phyloP scores from a whole-genome alignment of 1,140 invertebrate species.

The Andricus grossulariae region DNA sequence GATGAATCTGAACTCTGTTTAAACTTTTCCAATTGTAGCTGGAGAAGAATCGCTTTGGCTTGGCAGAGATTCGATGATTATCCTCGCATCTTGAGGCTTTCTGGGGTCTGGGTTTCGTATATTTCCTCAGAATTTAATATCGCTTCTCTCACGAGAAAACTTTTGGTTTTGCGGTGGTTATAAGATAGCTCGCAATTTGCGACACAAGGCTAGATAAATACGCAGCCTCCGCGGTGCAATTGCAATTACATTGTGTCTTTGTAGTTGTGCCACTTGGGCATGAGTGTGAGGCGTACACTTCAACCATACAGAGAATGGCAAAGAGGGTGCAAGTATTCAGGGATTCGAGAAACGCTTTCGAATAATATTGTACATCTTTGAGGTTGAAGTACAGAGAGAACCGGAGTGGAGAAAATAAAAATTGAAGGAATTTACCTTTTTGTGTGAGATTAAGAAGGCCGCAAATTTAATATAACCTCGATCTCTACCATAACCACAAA shows the following conservation, averaged over 20 bases:
- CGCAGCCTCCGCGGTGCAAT: background rate
- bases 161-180: conserved; percentile 28
- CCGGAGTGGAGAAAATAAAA: background rate
- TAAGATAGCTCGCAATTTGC: conserved; percentile 27
- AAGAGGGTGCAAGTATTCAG: background rate
- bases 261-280: background rate
- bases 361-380: background rate
- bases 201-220: conserved; percentile 30
- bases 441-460: background rate
- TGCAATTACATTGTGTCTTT: conserved; percentile 20
- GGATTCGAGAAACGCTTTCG: background rate
- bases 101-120: conserved; percentile 17
- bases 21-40: conserved; percentile 29
- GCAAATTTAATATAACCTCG: background rate
- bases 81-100: conserved; percentile 10
- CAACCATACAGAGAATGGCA: background rate
- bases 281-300: background rate
- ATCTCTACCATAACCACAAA: background rate
- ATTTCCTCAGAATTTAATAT: conserved; percentile 29
- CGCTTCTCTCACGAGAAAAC: conserved; percentile 22
- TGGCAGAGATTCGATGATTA: conserved; percentile 17
- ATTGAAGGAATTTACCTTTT: background rate
- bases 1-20: conserved; percentile 13
- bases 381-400: background rate
- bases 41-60: conserved; percentile 12